Base-by-base conservation (phyloP, 1,140 invertebrate genomes). In the Scaptomyza montana region DNA sequence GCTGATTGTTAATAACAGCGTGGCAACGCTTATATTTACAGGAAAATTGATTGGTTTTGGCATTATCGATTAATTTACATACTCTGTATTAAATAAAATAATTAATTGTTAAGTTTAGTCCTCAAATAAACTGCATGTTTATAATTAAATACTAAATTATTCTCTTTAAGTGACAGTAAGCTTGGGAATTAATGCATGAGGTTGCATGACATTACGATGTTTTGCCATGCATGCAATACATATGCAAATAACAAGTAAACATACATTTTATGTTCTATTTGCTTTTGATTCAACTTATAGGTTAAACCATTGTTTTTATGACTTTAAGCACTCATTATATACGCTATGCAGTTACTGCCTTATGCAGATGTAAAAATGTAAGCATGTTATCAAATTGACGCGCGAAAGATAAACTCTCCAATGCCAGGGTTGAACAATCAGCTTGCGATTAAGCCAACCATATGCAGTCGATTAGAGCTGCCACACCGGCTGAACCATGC, bases 41-140 rank as follows among this genome's bases (percentile, higher is more conserved):
- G 9, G 4, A 2, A 3, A 19, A 59, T 47, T 43, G 28, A 59
- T 59, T 59, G 5, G 30, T 33, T 2, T 47, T 13, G 4, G 16
- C 3, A 46, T 7, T 16, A 46, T 45, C 55, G 55, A 57, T 57
- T 45, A 10, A 19, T 39, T 5, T 43, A 43, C 12, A 43, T 43
- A 36, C n/a, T 43, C 39, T 5, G 5, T n/a, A 0, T 10, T 13
- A 5, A 1, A 7, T 39, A 19, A 36, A 36, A 10, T 39, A 10
- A 47, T 9, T n/a, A 43, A 43, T n/a, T 43, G 30, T 5, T 5
- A 5, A 33, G 7, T 33, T 33, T 33, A 33, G 30, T 33, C 30
- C 30, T 5, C 30, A 43, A n/a, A 43, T 8, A 9, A n/a, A 5
- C 39, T n/a, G 5, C 4, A n/a, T n/a, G 4, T 43, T 12, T 43